Base-by-base conservation (phyloP, 1,140 invertebrate genomes). In the Periplaneta americana region DNA sequence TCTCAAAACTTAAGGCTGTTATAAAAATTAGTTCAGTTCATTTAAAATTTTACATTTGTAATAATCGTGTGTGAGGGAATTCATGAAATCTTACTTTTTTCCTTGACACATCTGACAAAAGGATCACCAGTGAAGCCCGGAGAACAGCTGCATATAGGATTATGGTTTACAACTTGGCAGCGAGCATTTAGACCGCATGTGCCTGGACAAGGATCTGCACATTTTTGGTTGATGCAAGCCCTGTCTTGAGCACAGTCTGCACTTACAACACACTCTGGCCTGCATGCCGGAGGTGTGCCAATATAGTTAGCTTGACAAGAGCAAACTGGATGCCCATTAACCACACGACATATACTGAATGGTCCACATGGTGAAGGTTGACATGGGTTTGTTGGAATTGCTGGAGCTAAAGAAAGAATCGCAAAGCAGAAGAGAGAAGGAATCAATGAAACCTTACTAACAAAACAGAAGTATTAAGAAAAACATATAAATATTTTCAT, bases 111-210 rank as follows among this genome's bases (percentile, higher is more conserved):
- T 82, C 91, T 90, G 36, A 89, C 88, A 83, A 93, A 93, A 11
- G 94, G 93, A 89, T 95, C 93, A 74, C 93, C 93, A 48, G 88
- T 91, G 84, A 89, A 93, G 66, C 91, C 92, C 83, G 85, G 84
- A 48, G 89, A 87, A 84, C 94, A 95, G 79, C 90, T 91, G 86
- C 94, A 95, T 75, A 92, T 92, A 0, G 94, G 91, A 48, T 93
- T 92, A 84, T 95, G 94, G 87, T 93, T 94, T 48, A 93, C 88
- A 6, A 94, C 93, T 84, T 90, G 90, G 85, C 95, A 96, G 79
- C 91, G 87, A 15, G 94, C 92, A 85, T 94, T 93, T 3, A 90
- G 84, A 34, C 93, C 94, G 86, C 94, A 95, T 35, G 93, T 91
- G 75, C 92, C 93, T 17, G 90, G 88, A 85, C 93, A 94, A 39